Percentiles rank a stretch among this genome's conserved stretches.
Conservation (phyloP, 2,113 vertebrate genomes). For the Bubalus kerabau region DNA sequence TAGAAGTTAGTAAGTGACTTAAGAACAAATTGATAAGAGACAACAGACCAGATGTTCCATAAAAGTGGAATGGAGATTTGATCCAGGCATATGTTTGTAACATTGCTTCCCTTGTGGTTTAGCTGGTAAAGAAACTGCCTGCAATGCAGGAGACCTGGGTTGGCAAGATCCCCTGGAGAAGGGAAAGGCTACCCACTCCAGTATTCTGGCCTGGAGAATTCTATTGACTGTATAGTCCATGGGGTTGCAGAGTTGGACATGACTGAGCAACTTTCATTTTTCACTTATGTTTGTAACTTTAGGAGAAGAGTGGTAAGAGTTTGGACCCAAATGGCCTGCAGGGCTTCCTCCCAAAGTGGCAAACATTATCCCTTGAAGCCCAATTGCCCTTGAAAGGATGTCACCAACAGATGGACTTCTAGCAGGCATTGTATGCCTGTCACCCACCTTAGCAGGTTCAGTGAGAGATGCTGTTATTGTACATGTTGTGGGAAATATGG, state of each 20-base stretch:
- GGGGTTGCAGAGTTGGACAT: neutral
- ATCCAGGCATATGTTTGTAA: neutral
- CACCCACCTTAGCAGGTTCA: neutral
- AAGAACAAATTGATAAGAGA: neutral
- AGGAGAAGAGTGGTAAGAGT: neutral
- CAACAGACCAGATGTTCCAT: neutral
- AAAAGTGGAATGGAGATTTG: neutral
- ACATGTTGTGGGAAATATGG: neutral
- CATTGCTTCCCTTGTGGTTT: neutral
- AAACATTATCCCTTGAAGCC: neutral
- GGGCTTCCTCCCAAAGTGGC: neutral
- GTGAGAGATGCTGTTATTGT: neutral
- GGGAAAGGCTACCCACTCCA: neutral
- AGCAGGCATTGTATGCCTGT: neutral
- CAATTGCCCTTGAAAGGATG: neutral
- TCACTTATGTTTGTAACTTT: neutral
- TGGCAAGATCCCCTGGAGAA: neutral
- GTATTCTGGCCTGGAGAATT: neutral
- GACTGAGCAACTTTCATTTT: neutral
- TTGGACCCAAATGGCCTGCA: neutral
- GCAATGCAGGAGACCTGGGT: neutral
- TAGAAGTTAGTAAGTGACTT: neutral
- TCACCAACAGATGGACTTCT: neutral
- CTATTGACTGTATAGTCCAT: neutral
- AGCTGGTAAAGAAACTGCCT: neutral